Conservation (phyloP, 2,888 invertebrate species). For the Lycocerus yunnanus region DNA sequence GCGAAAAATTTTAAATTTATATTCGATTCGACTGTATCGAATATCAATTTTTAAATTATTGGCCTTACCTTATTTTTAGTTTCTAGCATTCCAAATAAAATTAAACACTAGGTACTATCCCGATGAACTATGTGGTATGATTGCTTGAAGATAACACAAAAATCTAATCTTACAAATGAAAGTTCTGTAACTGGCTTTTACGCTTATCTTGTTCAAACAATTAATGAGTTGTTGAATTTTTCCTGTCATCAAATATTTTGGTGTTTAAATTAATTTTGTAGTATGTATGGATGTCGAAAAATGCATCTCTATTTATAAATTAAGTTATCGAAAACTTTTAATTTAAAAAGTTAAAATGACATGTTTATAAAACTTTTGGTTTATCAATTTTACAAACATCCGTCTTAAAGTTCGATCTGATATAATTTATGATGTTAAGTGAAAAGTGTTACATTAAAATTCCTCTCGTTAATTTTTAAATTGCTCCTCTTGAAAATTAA, state of each 20-base stretch:
- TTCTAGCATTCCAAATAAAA: neutral
- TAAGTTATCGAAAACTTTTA: neutral
- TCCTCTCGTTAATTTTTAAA: neutral
- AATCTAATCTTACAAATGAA: neutral
- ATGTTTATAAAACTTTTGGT: constrained; percentile 1
- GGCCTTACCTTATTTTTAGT: neutral
- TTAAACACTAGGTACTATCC: neutral
- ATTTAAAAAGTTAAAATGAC: neutral
- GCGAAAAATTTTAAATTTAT: too few species aligned
- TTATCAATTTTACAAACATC: constrained; percentile 8
- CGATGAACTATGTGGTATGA: neutral
- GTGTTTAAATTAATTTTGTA: neutral
- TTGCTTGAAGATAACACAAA: neutral
- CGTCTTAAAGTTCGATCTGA: constrained; percentile 7
- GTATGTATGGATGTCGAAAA: neutral
- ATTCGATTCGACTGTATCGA: too few species aligned
- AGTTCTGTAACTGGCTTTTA: neutral
- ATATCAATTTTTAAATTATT: neutral
- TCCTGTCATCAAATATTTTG: neutral
- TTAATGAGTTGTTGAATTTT: neutral
- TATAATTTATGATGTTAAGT: neutral
- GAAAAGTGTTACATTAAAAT: neutral
- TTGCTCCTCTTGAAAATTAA: neutral
- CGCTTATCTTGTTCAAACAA: neutral
- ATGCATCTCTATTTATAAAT: neutral